Percentiles rank a stretch among this genome's conserved stretches.
These are phyloP conservation scores for Aythya baeri DNA, from an alignment of 2,113 vertebrate genomes.

Conservation along the genomic window DNA sequence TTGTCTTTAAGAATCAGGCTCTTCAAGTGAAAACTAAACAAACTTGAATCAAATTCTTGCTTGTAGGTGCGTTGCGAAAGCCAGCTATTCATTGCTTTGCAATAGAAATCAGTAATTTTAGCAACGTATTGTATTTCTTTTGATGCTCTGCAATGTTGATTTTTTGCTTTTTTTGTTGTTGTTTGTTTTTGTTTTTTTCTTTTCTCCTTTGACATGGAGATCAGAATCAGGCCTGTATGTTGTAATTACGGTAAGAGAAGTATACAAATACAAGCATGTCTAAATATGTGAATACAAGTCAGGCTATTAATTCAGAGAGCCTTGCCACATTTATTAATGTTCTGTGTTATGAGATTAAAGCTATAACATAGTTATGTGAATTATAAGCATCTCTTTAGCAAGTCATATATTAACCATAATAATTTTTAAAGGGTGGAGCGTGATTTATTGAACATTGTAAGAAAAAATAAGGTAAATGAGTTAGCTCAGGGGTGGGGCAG, in stretches of 20 bases:
- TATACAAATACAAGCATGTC: constrained; percentile 34
- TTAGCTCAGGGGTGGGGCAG: constrained; percentile 48
- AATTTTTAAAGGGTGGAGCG: constrained; percentile 71
- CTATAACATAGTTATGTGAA: constrained; percentile 71
- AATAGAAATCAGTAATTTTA: constrained; percentile 30
- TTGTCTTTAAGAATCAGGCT: constrained; percentile 41
- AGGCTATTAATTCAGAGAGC: constrained; percentile 56
- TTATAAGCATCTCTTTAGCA: constrained; percentile 77
- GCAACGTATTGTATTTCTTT: not conserved
- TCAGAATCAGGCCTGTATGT: not conserved
- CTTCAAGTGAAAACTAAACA: constrained; percentile 35
- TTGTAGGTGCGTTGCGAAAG: not conserved
- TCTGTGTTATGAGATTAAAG: constrained; percentile 66
- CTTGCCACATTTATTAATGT: constrained; percentile 69
- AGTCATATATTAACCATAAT: constrained; percentile 68
- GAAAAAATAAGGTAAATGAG: constrained; percentile 66
- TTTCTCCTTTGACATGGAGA: not conserved
- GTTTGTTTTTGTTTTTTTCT: not conserved
- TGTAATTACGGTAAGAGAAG: not conserved
- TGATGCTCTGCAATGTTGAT: not conserved
- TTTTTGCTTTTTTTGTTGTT: not conserved
- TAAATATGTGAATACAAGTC: constrained; percentile 69
- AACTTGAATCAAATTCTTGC: constrained; percentile 8
- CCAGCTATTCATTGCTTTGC: constrained; percentile 17
- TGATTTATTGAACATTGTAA: constrained; percentile 75